Evolutionary conservation across 2,888 invertebrate species (phyloP), one percentile per base, ranked within the genome.

Genomic region (Cheilosia pagana): DNA sequence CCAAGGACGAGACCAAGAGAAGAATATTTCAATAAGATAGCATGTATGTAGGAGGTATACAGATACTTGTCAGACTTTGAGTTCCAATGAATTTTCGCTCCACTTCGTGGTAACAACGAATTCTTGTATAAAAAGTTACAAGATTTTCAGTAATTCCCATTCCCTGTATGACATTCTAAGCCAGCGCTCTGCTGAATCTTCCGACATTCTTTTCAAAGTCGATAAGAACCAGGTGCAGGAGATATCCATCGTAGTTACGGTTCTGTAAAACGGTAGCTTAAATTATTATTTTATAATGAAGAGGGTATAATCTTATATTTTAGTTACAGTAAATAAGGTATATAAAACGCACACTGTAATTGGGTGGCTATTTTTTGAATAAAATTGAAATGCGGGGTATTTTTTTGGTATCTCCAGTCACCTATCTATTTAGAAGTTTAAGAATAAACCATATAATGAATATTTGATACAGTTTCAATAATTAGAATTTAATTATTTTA

Each of bases 51-150:
- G 0, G 6, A 52, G 2, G 31, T 50, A 63, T 41, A 31, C 43
- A 43, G n/a, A 35, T 68, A 43, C 25, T 53, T 70, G 50, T 55
- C 31, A 53, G 35, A 60, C 39, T 55, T 48, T 23, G 39, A 70
- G 57, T 70, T 77, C 70, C 62, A 77, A 48, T 70, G 39, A 45
- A 59, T 72, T 65, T 65, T 45, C 50, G 45, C 50, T 63, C 57
- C 28, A 35, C 45, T 68, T 25, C 60, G 19, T 3, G 35, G 43
- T 28, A 57, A 35, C 67, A 65, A 65, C 68, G 52, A 48, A 43
- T 67, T 43, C 19, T 19, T 53, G 21, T 5, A 14, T 5, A 23
- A 10, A 57, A 62, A 57, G 63, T 65, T 72, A 35, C 63, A 78
- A 65, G 50, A 43, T 72, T 65, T 68, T 35, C 28, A 28, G 21